A percentile compares a stretch with the other conserved stretches of the same genome.
These are phyloP conservation scores for Creontiades dilutus DNA, from an alignment of 2,888 invertebrate genomes.

Conservation along the genomic window DNA sequence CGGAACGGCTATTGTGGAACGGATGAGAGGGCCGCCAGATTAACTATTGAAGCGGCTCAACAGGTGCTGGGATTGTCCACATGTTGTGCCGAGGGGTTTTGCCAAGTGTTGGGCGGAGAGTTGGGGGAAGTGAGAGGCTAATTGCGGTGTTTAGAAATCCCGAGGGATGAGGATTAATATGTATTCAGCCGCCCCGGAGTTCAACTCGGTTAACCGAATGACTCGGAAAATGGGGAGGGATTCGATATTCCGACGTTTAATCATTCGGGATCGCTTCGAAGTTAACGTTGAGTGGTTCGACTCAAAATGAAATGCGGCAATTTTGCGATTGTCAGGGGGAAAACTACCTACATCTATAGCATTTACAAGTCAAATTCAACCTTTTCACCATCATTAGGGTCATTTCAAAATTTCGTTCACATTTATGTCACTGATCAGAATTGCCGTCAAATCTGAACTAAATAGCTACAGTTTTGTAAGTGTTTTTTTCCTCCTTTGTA, in stretches of 20 bases:
- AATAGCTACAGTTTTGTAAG: too few species aligned
- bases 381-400: too few species aligned
- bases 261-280: too few species aligned
- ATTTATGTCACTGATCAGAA: too few species aligned
- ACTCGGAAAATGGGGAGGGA: neutral
- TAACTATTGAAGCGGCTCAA: neutral
- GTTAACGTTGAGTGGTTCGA: too few species aligned
- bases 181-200: neutral
- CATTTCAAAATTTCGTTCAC: too few species aligned
- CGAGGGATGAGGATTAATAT: conserved; percentile 8
- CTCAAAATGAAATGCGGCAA: too few species aligned
- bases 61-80: neutral
- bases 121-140: neutral
- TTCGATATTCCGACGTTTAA: neutral
- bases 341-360: too few species aligned
- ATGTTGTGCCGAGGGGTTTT: neutral
- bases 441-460: too few species aligned
- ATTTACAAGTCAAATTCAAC: too few species aligned
- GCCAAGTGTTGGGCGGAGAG: neutral
- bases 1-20: neutral
- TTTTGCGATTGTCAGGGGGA: too few species aligned
- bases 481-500: too few species aligned
- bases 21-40: neutral
- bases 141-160: conserved; percentile 19
- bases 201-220: conserved; percentile 9